Percentiles rank a stretch among this genome's conserved stretches.
phyloP scores from a whole-genome alignment of 1,140 invertebrate species.

The Dreissena rostriformis region DNA sequence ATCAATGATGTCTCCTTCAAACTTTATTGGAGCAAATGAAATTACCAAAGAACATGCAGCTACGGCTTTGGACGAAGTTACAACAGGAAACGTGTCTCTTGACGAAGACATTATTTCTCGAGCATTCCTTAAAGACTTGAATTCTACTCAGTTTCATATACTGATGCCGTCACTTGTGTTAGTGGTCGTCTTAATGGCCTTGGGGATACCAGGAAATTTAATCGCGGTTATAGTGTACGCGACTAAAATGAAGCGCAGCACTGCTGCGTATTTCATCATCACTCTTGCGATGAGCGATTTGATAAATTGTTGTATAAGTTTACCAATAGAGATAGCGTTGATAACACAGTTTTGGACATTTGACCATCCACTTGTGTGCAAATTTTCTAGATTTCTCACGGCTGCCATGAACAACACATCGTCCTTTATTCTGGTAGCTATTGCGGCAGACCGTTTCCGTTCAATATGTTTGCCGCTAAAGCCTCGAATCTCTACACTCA shows the following conservation, averaged over 20 bases:
- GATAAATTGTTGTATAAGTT: constrained; percentile 32
- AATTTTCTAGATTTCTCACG: constrained; percentile 28
- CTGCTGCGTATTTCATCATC: constrained; percentile 42
- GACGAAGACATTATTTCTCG: too few relatives aligned
- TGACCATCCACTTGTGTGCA: constrained; percentile 44
- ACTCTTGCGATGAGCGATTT: constrained; percentile 44
- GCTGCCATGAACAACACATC: constrained; percentile 45
- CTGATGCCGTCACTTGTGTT: constrained; percentile 38
- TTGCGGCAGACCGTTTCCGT: constrained; percentile 43
- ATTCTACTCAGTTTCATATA: constrained; percentile 27
- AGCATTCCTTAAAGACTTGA: too few relatives aligned
- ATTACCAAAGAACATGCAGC: too few relatives aligned
- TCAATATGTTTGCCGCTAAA: constrained; percentile 49
- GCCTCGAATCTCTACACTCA: constrained; percentile 14
- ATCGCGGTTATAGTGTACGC: constrained; percentile 36
- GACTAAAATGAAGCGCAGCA: constrained; percentile 49
- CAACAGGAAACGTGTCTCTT: too few relatives aligned
- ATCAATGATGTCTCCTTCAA: too few relatives aligned
- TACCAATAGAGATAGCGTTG: constrained; percentile 28
- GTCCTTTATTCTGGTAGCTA: constrained; percentile 14
- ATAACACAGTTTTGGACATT: constrained; percentile 38
- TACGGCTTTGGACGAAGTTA: too few relatives aligned
- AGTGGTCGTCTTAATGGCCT: constrained; percentile 26
- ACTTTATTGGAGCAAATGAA: too few relatives aligned
- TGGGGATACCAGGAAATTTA: constrained; percentile 42